Percentiles rank a stretch among this genome's conserved stretches.
These are phyloP conservation scores for Vombatus ursinus DNA, from an alignment of 2,113 vertebrate genomes.

Conservation along the genomic window DNA sequence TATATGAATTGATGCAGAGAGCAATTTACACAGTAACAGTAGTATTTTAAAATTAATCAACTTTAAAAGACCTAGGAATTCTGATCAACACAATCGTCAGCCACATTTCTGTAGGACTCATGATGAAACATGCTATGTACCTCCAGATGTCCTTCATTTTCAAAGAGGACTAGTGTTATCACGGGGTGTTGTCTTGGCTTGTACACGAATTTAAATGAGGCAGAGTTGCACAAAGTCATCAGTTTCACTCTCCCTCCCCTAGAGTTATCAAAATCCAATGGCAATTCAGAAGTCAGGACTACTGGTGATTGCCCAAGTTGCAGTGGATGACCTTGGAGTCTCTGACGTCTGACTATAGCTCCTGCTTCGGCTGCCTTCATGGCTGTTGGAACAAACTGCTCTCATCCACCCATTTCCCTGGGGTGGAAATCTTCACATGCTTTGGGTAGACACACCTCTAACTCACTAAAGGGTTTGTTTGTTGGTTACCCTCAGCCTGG, in stretches of 20 bases:
- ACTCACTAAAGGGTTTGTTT: not conserved
- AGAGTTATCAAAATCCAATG: no score
- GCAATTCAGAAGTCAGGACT: no score
- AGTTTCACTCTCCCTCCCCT: no score
- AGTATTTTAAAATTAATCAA: not conserved
- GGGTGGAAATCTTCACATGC: not conserved
- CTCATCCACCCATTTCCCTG: not conserved
- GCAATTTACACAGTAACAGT: not conserved
- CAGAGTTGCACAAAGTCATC: no score
- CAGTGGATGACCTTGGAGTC: not conserved
- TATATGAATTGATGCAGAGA: no score
- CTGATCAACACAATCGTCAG: not conserved
- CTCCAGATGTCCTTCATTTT: no score
- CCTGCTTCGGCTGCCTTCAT: not conserved
- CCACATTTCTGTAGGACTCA: no score
- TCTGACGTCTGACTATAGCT: not conserved
- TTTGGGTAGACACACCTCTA: not conserved
- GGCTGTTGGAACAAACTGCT: not conserved
- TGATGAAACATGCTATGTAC: not conserved
- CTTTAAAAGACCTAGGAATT: not conserved
- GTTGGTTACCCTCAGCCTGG: not conserved
- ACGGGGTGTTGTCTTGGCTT: no score
- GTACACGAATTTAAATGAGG: no score
- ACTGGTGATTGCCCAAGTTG: no score
- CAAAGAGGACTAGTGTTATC: no score